Percentiles rank a stretch among this genome's conserved stretches.
These are phyloP conservation scores for Andrena bicolor DNA, from an alignment of 2,888 invertebrate genomes.

Conservation along the genomic window DNA sequence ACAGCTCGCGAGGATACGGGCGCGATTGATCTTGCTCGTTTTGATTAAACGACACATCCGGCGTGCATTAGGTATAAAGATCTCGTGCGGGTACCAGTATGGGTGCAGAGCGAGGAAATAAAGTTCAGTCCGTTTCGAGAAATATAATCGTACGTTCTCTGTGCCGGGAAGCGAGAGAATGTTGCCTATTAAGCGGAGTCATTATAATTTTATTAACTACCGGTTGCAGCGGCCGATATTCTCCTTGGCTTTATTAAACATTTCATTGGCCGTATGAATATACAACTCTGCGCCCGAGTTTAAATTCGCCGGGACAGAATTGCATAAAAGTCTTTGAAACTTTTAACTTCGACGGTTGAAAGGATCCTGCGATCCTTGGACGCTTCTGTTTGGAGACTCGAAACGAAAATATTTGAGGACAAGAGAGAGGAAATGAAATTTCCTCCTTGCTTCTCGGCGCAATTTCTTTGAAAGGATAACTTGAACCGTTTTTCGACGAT, in stretches of 20 bases:
- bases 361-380: not conserved
- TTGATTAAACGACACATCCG: not conserved
- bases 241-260: not conserved
- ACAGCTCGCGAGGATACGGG: conserved; percentile 14
- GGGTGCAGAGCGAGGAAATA: not conserved
- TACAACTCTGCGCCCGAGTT: not conserved
- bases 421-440: not conserved
- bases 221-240: too few relatives aligned
- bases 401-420: not conserved
- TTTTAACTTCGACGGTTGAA: not conserved
- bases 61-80: not conserved
- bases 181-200: not conserved
- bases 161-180: not conserved
- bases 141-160: not conserved
- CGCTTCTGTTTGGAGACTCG: not conserved
- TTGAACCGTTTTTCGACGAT: not conserved
- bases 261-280: not conserved
- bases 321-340: not conserved
- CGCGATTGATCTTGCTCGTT: conserved; percentile 16
- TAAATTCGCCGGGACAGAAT: not conserved
- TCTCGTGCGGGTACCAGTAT: conserved; percentile 56
- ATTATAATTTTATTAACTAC: conserved; percentile 28
- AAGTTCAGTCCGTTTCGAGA: not conserved
- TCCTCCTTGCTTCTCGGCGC: not conserved
- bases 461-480: not conserved